A percentile compares a stretch with the other conserved stretches of the same genome.
These are phyloP conservation scores for Lithophane semibrunnea DNA, from an alignment of 2,888 invertebrate species.

Conservation along the genomic window DNA sequence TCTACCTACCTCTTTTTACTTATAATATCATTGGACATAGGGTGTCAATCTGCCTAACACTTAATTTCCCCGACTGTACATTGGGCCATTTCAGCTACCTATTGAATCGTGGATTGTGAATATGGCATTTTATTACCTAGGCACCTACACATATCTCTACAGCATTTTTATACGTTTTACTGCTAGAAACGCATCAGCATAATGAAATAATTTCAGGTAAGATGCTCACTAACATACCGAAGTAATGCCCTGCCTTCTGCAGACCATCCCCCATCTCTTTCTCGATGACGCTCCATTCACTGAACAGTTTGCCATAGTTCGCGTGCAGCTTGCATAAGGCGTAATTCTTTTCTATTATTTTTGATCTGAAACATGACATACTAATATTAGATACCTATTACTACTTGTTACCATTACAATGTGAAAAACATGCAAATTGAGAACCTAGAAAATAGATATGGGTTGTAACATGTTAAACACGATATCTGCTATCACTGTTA, in stretches of 20 bases:
- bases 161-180: background rate
- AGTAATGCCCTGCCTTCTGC: constrained; percentile 92
- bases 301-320: constrained; percentile 95
- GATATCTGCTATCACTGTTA: too few species aligned
- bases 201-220: constrained; percentile 1
- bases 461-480: too few species aligned
- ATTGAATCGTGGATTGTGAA: background rate
- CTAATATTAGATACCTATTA: too few species aligned
- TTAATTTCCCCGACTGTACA: too few species aligned
- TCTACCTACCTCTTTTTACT: too few species aligned
- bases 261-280: constrained; percentile 95
- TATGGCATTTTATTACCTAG: background rate
- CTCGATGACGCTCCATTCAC: constrained; percentile 96
- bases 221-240: constrained; percentile 79
- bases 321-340: constrained; percentile 95
- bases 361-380: constrained; percentile 83
- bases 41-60: too few species aligned
- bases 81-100: background rate
- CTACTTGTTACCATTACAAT: too few species aligned
- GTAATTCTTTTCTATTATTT: constrained; percentile 94
- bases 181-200: background rate
- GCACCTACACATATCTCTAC: background rate
- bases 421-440: too few species aligned
- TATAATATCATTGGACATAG: too few species aligned
- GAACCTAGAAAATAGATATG: too few species aligned